Evolutionary conservation across 1,140 invertebrate species (phyloP), one percentile per base, ranked within the genome.

Genomic region (Brachionus rubens): DNA sequence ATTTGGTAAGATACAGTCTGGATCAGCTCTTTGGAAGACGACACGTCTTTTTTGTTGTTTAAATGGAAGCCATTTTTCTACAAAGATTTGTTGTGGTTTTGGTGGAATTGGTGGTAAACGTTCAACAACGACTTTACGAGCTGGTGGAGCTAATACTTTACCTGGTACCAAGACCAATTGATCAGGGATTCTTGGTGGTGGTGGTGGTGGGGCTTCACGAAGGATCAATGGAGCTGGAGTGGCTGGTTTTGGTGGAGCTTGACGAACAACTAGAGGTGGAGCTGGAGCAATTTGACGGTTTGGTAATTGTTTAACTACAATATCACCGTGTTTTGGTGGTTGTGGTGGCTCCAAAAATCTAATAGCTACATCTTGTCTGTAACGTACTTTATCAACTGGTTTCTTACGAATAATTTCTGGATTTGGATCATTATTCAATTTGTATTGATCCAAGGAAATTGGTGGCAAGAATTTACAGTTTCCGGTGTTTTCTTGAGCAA

Each of bases 21-120:
- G 30, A 4, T 59, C 48, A 36, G 76, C 59, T 41, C 21, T 10
- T 43, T 77, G 46, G 46, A 40, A 41, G 14, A 77, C 33, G 43
- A 77, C 59, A 14, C 43, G 26, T 54, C 76, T 43, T 24, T 28
- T 46, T 52, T 67, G 59, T 41, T 70, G 76, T 56, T 67, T 54
- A 33, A 67, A 77, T 36, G 46, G 46, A 43, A 77, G 50, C 76
- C 76, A 77, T 67, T 47, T 67, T 56, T 77, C 76, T 10, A 77
- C 24, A 6, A 70, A 46, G 19, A 77, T 14, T 52, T 77, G 33
- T 16, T 40, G 30, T 43, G 76, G 76, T 33, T 77, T 77, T 30
- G 46, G 48, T 77, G 76, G 76, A 40, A 67, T 40, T 40, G 30
- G 12, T 68, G 59, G 59, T 41, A 68, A 70, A 6, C 65, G 30